Conservation (phyloP, 2,113 vertebrate genomes). For the Grantiella picta region DNA sequence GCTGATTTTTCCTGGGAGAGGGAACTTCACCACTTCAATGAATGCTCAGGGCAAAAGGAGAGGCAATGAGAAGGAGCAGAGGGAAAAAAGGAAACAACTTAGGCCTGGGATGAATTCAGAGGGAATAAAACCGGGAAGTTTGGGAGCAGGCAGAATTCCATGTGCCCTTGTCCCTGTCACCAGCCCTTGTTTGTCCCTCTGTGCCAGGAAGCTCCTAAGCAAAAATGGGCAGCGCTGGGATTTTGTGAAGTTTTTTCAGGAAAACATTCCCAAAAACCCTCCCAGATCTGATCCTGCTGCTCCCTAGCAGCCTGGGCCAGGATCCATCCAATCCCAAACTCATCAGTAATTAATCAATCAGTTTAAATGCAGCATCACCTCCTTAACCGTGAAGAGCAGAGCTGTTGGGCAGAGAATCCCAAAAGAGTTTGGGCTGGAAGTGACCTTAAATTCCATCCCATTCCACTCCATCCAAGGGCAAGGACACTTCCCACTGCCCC, state of each 20-base stretch:
- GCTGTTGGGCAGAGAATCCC: background rate
- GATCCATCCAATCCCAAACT: background rate
- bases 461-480: background rate
- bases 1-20: too few relatives aligned
- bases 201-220: background rate
- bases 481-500: background rate
- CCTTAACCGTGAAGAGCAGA: background rate
- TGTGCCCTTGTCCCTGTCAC: too few relatives aligned
- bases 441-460: background rate
- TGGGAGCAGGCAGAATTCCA: too few relatives aligned
- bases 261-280: background rate
- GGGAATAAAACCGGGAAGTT: too few relatives aligned
- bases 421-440: background rate
- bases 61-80: too few relatives aligned
- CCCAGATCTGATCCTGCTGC: background rate
- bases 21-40: too few relatives aligned
- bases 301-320: background rate
- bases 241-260: background rate
- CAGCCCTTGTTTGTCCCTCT: too few relatives aligned
- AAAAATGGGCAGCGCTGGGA: too few relatives aligned
- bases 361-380: background rate
- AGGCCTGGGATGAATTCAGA: too few relatives aligned
- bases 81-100: too few relatives aligned
- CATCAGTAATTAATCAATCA: background rate
- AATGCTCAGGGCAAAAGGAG: too few relatives aligned